Evolutionary conservation across 1,140 invertebrate species (phyloP).

Genomic region (Berghia stephanieae): DNA sequence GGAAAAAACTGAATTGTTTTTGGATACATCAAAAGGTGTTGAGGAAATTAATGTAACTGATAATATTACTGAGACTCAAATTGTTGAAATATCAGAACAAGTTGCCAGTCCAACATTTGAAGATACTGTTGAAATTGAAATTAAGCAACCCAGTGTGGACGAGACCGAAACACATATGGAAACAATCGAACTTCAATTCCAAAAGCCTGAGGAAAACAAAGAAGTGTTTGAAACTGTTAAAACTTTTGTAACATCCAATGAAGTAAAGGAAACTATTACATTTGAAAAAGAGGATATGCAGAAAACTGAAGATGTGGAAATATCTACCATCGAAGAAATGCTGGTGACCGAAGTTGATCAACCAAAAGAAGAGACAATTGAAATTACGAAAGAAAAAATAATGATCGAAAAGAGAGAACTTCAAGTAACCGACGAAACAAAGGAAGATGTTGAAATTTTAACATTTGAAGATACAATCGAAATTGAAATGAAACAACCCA

Average conservation of each 20-base stretch:
- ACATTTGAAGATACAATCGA: conserved; percentile 12
- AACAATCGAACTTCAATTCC: conserved; percentile 37
- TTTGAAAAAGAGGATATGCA: too few relatives aligned
- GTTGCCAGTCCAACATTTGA: too few relatives aligned
- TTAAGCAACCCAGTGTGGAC: conserved; percentile 32
- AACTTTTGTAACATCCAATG: conserved; percentile 31
- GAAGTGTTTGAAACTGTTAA: conserved; percentile 20
- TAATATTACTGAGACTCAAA: too few relatives aligned
- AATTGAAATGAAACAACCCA: conserved; percentile 25
- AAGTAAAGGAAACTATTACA: conserved; percentile 35
- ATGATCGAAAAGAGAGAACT: conserved; percentile 18
- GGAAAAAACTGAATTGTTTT: too few relatives aligned
- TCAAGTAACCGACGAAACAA: not conserved
- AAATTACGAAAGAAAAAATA: not conserved
- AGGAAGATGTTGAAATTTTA: not conserved
- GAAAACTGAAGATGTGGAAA: conserved; percentile 24
- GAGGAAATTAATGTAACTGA: too few relatives aligned
- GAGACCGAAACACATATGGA: conserved; percentile 35
- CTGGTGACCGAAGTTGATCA: conserved; percentile 13
- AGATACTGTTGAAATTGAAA: conserved; percentile 36
- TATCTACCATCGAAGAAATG: not conserved
- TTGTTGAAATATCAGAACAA: too few relatives aligned
- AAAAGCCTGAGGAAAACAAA: conserved; percentile 36
- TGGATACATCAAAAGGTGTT: too few relatives aligned
- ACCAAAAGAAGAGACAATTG: conserved; percentile 23